Conservation (phyloP, 2,888 invertebrate species). For the Trilocha varians region DNA sequence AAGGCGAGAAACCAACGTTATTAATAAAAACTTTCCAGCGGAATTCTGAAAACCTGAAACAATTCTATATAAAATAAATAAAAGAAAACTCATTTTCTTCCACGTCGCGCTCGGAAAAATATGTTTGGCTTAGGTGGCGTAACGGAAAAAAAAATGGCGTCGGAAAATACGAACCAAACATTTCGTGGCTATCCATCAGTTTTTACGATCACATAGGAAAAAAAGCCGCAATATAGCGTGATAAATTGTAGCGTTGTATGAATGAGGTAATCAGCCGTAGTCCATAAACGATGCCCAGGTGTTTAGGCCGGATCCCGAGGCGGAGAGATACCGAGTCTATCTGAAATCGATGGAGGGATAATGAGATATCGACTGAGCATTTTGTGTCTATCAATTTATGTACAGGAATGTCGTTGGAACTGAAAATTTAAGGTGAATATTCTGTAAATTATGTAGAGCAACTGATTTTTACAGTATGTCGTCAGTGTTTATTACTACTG, state of each 20-base stretch:
- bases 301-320: slow-evolving; percentile 17
- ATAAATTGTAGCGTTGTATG: slow-evolving; percentile 15
- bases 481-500: no score
- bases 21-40: no score
- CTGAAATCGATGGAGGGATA: slow-evolving; percentile 9
- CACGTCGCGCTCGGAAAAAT: background rate
- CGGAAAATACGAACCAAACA: background rate
- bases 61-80: background rate
- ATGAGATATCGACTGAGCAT: slow-evolving; percentile 16
- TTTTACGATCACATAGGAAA: slow-evolving; percentile 11
- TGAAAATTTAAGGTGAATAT: no score
- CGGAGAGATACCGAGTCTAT: background rate
- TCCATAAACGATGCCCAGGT: slow-evolving; percentile 22
- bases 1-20: no score
- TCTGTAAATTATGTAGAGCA: no score
- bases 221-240: slow-evolving; percentile 12
- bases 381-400: no score
- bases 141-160: background rate
- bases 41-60: no score
- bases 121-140: background rate
- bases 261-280: slow-evolving; percentile 17
- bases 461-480: no score
- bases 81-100: background rate
- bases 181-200: slow-evolving; percentile 5
- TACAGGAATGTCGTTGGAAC: no score